Conservation (phyloP, 2,888 invertebrate genomes). For the Busseola fusca region DNA sequence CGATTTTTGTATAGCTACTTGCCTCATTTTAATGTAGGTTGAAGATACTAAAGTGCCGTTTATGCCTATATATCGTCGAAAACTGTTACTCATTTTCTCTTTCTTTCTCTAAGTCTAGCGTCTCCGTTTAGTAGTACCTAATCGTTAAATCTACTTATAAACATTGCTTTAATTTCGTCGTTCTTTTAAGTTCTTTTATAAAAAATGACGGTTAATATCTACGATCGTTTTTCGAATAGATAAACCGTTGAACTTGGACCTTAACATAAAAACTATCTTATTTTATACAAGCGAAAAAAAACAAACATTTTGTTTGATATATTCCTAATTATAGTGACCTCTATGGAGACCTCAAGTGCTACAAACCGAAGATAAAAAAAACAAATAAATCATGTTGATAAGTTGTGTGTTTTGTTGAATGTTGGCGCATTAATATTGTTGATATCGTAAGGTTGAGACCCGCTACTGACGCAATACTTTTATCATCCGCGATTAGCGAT, state of each 20-base stretch:
- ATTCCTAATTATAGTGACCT: constrained; percentile 57
- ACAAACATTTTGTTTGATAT: constrained; percentile 34
- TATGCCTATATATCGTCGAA: not conserved
- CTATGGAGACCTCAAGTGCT: constrained; percentile 41
- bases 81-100: not conserved
- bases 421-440: constrained; percentile 41
- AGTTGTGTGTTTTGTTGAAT: constrained; percentile 39
- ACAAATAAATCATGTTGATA: constrained; percentile 44
- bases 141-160: not conserved
- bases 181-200: not conserved
- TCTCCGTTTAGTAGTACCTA: not conserved
- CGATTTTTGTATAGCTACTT: no score
- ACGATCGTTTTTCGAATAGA: constrained; percentile 3
- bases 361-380: constrained; percentile 33
- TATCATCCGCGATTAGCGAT: constrained; percentile 24
- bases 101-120: not conserved
- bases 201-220: not conserved
- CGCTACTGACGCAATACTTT: constrained; percentile 21
- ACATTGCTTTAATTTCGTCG: not conserved
- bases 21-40: not conserved
- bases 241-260: constrained; percentile 33
- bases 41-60: not conserved
- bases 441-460: constrained; percentile 24
- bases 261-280: constrained; percentile 18
- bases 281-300: constrained; percentile 19